A percentile compares a stretch with the other conserved stretches of the same genome.
phyloP scores from a whole-genome alignment of 2,113 vertebrate species.

The Sardina pilchardus region DNA sequence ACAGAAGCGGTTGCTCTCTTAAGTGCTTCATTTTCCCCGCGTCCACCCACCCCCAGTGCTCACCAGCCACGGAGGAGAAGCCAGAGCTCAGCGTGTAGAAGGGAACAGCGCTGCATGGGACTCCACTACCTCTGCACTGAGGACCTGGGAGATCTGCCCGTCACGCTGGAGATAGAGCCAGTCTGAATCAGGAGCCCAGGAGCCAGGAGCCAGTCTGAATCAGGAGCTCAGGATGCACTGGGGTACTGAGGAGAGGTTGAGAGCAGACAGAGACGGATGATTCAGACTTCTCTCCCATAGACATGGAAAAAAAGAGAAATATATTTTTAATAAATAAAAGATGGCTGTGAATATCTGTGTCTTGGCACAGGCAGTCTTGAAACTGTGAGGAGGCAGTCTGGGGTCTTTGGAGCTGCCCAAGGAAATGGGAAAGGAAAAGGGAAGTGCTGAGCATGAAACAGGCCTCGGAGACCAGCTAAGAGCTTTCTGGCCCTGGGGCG shows the following conservation, averaged over 20 bases:
- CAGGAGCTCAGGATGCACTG: not conserved
- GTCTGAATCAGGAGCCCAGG: not conserved
- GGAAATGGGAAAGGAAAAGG: not conserved
- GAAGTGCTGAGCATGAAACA: not conserved
- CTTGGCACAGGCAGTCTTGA: not conserved
- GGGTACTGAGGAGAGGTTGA: not conserved
- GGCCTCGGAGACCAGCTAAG: constrained; percentile 1
- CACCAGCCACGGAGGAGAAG: constrained; percentile 49
- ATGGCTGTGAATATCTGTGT: not conserved
- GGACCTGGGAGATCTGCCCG: not conserved
- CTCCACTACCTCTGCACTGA: not conserved
- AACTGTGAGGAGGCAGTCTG: not conserved
- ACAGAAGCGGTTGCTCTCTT: constrained; percentile 66
- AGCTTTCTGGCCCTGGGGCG: not conserved
- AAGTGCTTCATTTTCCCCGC: not conserved
- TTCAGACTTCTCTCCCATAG: not conserved
- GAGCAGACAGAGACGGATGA: not conserved
- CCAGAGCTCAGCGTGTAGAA: constrained; percentile 58
- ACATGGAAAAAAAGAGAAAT: not conserved
- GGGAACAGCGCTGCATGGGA: constrained; percentile 39
- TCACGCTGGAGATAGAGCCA: not conserved
- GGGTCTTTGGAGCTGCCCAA: not conserved
- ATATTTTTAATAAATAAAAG: not conserved
- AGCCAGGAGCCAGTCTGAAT: not conserved
- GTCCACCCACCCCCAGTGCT: not conserved